These are phyloP conservation scores for Ciconia maguari DNA, from an alignment of 2,113 vertebrate genomes.

Conservation along the genomic window DNA sequence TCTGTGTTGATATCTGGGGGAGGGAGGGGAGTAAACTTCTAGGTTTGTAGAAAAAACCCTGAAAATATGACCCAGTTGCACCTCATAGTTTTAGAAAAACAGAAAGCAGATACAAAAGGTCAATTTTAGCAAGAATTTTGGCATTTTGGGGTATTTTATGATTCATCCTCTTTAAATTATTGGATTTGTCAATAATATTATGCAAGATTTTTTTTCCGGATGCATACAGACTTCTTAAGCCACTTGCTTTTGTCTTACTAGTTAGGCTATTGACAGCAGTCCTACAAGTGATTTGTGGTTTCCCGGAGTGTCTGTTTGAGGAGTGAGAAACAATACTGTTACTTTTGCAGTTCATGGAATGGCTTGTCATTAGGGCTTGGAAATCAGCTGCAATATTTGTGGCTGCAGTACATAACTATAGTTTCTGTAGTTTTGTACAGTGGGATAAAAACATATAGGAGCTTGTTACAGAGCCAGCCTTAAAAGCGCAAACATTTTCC, in stretches of 20 bases:
- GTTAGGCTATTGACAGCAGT: background rate
- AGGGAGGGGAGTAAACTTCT: background rate
- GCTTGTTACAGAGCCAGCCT: background rate
- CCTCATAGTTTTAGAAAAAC: background rate
- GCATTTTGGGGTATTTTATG: background rate
- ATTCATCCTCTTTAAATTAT: background rate
- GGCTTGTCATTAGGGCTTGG: background rate
- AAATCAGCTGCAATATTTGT: background rate
- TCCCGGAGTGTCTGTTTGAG: background rate
- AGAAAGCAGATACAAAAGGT: background rate
- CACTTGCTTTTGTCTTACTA: background rate
- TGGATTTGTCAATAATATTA: background rate
- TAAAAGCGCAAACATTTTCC: background rate
- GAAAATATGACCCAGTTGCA: background rate
- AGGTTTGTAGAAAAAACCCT: background rate
- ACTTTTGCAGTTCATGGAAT: background rate
- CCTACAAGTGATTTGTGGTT: background rate
- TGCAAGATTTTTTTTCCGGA: background rate
- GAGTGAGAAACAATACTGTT: background rate
- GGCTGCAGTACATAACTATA: background rate
- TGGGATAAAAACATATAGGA: background rate
- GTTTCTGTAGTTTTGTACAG: background rate
- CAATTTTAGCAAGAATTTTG: background rate
- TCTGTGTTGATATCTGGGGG: background rate
- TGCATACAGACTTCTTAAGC: background rate